Evolutionary conservation across 2,113 vertebrate species (phyloP), one percentile per base, ranked within the genome.

Genomic region (Oxyura jamaicensis): DNA sequence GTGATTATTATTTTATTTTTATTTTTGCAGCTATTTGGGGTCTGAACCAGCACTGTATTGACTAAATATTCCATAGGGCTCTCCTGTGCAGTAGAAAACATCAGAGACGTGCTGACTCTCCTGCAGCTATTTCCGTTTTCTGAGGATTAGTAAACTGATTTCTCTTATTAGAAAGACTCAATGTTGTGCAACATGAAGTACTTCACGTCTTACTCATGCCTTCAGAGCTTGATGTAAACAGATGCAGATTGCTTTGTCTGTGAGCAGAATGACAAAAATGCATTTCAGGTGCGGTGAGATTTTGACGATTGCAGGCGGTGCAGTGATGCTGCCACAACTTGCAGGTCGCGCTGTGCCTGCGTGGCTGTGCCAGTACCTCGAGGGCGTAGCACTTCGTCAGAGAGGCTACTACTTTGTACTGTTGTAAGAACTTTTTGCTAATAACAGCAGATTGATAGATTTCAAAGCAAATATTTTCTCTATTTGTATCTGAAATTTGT

Each of bases 181-280:
- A 42, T 52, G 28, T 79, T 87, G 20, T 39, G 52, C 73, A 81
- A 63, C 46, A 20, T 50, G 21, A 81, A 90, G 88, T 94, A 58
- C 65, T 90, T 26, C 13, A 73, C 62, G 28, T 87, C 50, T 88
- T 87, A 74, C 48, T 93, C 59, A 58, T 86, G 25, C 55, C 82
- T 85, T 83, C 29, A 74, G 79, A 42, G 87, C 39, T 50, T 50
- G 72, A n/a, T 67, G 16, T n/a, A 73, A 79, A 63, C 14, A 35
- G 48, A 71, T 48, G 26, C 17, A 59, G 21, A 72, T 28, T 56
- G 33, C 20, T 15, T 22, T 5, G 31, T 35, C 78, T 52, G 33
- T 83, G 56, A 83, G 31, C 28, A 52, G 60, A 92, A 76, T 18
- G 75, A 23, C 74, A 60, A 75, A 50, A 59, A 28, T 52, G 10